These are phyloP conservation scores for Heliconius aoede DNA, from an alignment of 2,888 invertebrate species.

Conservation along the genomic window DNA sequence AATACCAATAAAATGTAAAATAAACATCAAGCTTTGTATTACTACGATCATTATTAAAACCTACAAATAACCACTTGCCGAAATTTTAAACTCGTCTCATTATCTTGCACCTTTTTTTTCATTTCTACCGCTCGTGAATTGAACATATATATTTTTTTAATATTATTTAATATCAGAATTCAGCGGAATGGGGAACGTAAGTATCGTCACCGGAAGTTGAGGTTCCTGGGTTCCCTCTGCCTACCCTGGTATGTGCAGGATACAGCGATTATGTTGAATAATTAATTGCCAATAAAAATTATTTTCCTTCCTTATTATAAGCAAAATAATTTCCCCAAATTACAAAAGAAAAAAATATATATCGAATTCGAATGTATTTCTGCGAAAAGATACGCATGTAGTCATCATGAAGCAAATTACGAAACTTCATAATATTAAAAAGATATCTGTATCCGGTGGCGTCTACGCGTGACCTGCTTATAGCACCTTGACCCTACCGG, in stretches of 20 bases:
- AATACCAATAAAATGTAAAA: no score
- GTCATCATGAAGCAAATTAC: constrained; percentile 31
- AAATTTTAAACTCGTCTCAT: no score
- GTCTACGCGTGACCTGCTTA: constrained; percentile 31
- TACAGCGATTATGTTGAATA: no score
- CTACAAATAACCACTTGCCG: no score
- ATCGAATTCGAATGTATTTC: not conserved
- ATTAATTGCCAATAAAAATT: not conserved
- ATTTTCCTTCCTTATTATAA: not conserved
- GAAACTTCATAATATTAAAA: constrained; percentile 32
- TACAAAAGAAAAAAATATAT: not conserved
- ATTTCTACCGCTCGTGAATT: no score
- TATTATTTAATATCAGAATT: no score
- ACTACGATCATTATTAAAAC: no score
- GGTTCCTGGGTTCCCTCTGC: not conserved
- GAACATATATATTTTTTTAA: no score
- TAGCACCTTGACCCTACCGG: constrained; percentile 40
- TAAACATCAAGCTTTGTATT: no score
- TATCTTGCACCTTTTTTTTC: no score
- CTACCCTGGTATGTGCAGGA: not conserved
- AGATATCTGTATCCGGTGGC: constrained; percentile 41
- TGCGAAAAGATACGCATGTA: not conserved
- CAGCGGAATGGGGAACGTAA: no score
- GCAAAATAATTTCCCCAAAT: not conserved
- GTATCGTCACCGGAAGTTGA: no score